Percentiles rank a stretch among this genome's conserved stretches.
These are phyloP conservation scores for Myzus persicae DNA, from an alignment of 1,140 invertebrate species.

Conservation along the genomic window DNA sequence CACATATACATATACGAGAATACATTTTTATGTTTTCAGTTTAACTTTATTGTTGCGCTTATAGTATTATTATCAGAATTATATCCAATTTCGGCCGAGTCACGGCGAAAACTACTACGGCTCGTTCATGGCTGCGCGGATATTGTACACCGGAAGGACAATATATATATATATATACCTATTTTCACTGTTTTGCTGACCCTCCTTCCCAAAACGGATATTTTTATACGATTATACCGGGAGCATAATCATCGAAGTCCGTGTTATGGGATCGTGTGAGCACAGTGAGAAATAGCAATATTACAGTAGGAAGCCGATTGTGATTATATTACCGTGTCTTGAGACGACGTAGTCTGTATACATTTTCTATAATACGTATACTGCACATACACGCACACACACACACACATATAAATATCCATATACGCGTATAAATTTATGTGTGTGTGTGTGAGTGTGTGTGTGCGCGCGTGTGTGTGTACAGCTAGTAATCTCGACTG, in stretches of 20 bases:
- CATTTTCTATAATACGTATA: conserved; percentile 13
- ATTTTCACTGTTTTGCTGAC: neutral
- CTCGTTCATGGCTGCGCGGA: neutral
- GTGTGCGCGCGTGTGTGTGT: neutral
- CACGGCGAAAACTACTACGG: neutral
- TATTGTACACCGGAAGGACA: neutral
- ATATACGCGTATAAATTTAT: neutral
- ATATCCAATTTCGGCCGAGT: conserved; percentile 1
- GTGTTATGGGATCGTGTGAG: neutral
- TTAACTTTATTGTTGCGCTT: neutral
- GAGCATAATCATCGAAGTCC: neutral
- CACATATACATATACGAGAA: neutral
- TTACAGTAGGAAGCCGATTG: neutral
- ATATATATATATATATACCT: conserved; percentile 6
- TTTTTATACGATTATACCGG: neutral
- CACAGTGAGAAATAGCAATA: conserved; percentile 3
- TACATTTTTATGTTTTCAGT: neutral
- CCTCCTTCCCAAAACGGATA: neutral
- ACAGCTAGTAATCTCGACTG: neutral
- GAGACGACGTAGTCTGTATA: conserved; percentile 7
- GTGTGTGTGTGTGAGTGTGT: neutral
- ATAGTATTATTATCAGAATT: conserved; percentile 3
- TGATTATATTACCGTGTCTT: neutral
- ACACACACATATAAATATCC: neutral
- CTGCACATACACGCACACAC: neutral